A percentile compares a stretch with the other conserved stretches of the same genome.
phyloP scores from a whole-genome alignment of 2,113 vertebrate genomes.

The Podiceps cristatus region DNA sequence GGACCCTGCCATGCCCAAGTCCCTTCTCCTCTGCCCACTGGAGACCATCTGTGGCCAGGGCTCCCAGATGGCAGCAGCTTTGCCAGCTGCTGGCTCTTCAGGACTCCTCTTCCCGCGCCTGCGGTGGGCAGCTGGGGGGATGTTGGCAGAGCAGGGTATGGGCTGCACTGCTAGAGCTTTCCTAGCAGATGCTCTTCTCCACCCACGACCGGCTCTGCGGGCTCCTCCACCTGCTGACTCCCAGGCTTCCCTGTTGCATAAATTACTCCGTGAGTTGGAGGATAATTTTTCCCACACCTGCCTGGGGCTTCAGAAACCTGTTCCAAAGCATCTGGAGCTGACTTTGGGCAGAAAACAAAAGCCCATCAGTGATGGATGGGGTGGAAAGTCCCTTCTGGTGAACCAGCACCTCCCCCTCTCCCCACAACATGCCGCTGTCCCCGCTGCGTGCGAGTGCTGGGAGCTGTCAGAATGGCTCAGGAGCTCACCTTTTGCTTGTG shows the following conservation, averaged over 20 bases:
- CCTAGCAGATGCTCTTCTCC: conserved; percentile 15
- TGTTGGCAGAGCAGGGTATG: background rate
- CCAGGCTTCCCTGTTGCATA: background rate
- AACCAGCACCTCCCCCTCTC: background rate
- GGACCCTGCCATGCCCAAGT: background rate
- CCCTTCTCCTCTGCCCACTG: background rate
- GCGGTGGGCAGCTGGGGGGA: background rate
- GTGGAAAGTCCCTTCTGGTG: background rate
- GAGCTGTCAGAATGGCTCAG: background rate
- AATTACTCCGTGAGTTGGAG: background rate
- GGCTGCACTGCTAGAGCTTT: background rate
- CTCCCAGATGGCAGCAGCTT: conserved; percentile 14
- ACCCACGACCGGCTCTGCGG: background rate
- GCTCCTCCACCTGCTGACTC: background rate
- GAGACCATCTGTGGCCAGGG: background rate
- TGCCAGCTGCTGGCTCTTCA: conserved; percentile 46
- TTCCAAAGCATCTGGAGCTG: conserved; percentile 16
- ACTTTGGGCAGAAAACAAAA: background rate
- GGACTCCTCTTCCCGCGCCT: background rate
- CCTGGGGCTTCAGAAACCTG: background rate
- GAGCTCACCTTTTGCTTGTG: background rate
- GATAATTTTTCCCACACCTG: background rate
- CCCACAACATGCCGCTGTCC: accelerated
- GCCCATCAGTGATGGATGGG: background rate
- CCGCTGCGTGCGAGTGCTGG: background rate